A percentile compares a stretch with the other conserved stretches of the same genome.
Evolutionary conservation across 1,140 invertebrate species (phyloP).

Genomic region (Oreohelix idahoensis): DNA sequence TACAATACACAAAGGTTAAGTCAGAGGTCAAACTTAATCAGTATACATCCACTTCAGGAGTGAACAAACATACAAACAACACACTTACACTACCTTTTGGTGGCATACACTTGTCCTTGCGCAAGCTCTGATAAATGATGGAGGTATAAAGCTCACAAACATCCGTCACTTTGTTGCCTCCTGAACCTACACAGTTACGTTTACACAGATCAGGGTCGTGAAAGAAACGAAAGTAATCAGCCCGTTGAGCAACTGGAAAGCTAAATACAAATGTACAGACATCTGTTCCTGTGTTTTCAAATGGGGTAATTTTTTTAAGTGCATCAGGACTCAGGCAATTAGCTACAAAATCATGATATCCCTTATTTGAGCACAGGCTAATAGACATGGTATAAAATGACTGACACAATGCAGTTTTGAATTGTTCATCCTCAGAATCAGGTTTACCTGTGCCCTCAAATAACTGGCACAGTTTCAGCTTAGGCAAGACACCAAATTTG

Average conservation of each 20-base stretch:
- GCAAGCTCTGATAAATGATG: not conserved
- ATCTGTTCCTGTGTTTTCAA: not conserved
- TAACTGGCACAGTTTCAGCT: not conserved
- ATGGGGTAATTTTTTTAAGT: not conserved
- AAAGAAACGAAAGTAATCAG: not conserved
- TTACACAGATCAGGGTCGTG: not conserved
- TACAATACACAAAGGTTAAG: no score
- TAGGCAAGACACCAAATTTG: not conserved
- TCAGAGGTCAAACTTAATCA: no score
- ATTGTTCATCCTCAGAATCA: not conserved
- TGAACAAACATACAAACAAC: no score
- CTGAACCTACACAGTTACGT: not conserved
- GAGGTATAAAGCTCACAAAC: not conserved
- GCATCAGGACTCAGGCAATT: not conserved
- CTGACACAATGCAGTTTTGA: not conserved
- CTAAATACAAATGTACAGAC: not conserved
- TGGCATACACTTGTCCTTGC: not conserved
- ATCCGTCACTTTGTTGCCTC: not conserved
- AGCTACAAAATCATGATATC: not conserved
- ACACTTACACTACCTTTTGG: not conserved
- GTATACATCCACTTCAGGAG: no score
- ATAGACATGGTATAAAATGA: not conserved
- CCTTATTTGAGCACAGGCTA: not conserved
- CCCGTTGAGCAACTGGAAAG: no score
- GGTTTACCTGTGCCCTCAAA: not conserved